Conservation (phyloP, 2,797 vertebrate genomes). For the Glyptemys insculpta region DNA sequence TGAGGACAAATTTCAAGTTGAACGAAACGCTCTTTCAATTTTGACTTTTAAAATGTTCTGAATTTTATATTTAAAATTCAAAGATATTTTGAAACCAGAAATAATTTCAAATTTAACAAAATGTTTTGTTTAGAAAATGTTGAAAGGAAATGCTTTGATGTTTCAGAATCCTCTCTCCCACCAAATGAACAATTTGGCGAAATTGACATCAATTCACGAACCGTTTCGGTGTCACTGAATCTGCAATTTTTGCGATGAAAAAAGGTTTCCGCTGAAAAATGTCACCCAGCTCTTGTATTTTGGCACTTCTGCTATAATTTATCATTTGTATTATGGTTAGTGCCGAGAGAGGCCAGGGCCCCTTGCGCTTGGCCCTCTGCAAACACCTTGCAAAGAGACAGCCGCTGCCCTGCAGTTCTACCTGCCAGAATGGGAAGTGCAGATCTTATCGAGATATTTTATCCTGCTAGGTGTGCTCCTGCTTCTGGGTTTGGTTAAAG, state of each 20-base stretch:
- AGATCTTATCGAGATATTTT: background rate
- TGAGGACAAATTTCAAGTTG: background rate
- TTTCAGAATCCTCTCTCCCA: background rate
- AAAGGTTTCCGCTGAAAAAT: background rate
- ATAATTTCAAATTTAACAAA: background rate
- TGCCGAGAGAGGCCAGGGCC: background rate
- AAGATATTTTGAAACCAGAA: background rate
- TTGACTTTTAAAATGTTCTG: background rate
- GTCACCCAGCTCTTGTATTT: background rate
- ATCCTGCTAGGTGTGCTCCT: background rate
- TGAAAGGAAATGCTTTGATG: background rate
- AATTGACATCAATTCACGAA: background rate
- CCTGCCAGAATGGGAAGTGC: background rate
- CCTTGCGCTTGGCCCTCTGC: background rate
- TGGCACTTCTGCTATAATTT: background rate
- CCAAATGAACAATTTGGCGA: background rate
- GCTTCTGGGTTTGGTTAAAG: background rate
- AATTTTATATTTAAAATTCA: background rate
- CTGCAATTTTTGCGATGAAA: background rate
- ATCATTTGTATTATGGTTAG: background rate
- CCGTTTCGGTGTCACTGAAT: background rate
- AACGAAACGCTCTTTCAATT: background rate
- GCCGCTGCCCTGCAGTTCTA: background rate
- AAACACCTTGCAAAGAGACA: background rate
- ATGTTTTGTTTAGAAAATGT: background rate